Evolutionary conservation across 2,113 vertebrate genomes (phyloP).

Genomic region (Pangasianodon hypophthalmus): DNA sequence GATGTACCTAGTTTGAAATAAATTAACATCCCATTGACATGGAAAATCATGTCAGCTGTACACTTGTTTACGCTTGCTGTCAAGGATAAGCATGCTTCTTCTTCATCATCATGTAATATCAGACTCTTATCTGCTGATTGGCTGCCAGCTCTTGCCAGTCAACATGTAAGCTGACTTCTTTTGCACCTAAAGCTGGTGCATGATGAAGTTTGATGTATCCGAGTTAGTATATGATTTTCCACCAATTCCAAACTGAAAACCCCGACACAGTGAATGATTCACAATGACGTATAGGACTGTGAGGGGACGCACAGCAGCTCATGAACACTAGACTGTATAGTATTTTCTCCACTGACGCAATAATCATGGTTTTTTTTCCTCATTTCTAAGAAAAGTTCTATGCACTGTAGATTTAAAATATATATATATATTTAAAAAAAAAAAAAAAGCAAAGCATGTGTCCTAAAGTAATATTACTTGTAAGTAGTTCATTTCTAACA

Average conservation of each 20-base stretch:
- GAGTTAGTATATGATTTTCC: not conserved
- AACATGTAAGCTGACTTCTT: not conserved
- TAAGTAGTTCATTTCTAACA: not conserved
- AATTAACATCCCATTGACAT: not conserved
- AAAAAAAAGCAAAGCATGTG: not conserved
- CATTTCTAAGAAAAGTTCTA: not conserved
- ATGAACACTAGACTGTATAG: not conserved
- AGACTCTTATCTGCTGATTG: not conserved
- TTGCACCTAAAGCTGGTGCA: not conserved
- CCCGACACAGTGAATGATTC: not conserved
- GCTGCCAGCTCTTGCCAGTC: not conserved
- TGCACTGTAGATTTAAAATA: not conserved
- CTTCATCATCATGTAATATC: not conserved
- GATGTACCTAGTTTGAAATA: not conserved
- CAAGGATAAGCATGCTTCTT: not conserved
- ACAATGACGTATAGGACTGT: not conserved
- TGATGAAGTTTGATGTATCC: not conserved
- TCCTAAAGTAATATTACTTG: not conserved
- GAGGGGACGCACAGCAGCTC: not conserved
- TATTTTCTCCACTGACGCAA: too few species aligned
- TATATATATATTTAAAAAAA: not conserved
- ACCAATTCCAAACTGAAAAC: not conserved
- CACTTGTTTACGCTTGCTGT: not conserved
- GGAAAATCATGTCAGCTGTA: not conserved
- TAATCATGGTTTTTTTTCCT: not conserved